Conservation (phyloP, 2,888 invertebrate species). For the Aporophyla nigra region DNA sequence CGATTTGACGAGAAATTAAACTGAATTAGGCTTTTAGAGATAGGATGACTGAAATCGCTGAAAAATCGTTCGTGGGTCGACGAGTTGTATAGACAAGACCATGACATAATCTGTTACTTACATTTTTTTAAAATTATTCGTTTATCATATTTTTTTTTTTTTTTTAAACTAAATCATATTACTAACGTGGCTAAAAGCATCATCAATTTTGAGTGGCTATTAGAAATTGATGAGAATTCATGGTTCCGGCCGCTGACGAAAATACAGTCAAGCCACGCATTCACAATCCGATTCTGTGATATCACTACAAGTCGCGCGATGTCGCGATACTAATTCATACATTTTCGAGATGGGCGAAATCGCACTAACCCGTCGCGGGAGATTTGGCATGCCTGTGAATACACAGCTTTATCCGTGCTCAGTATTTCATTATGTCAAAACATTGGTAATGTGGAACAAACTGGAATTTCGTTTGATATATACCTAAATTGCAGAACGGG, state of each 20-base stretch:
- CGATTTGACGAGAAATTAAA: slow-evolving; percentile 24
- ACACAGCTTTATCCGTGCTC: slow-evolving; percentile 3
- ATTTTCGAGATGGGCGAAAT: background rate
- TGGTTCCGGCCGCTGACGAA: background rate
- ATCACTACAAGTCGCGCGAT: background rate
- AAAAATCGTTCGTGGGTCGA: background rate
- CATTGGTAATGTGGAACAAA: slow-evolving; percentile 29
- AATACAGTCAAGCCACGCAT: slow-evolving; percentile 10
- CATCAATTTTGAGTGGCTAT: slow-evolving; percentile 23
- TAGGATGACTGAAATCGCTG: background rate
- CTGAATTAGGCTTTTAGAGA: slow-evolving; percentile 8
- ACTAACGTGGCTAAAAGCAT: slow-evolving; percentile 10
- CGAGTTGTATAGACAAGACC: background rate
- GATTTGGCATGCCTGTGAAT: background rate
- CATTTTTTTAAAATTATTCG: background rate
- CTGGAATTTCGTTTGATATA: slow-evolving; percentile 21
- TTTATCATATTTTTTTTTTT: slow-evolving; percentile 6
- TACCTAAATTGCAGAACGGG: slow-evolving; percentile 14
- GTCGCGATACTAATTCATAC: background rate
- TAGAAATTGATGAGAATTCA: slow-evolving; percentile 21
- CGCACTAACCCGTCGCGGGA: background rate
- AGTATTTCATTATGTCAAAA: slow-evolving; percentile 37
- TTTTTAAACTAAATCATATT: background rate
- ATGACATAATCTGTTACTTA: background rate
- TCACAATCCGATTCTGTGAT: background rate